phyloP scores from a whole-genome alignment of 2,888 invertebrate species.

The Pyrgus malvae region DNA sequence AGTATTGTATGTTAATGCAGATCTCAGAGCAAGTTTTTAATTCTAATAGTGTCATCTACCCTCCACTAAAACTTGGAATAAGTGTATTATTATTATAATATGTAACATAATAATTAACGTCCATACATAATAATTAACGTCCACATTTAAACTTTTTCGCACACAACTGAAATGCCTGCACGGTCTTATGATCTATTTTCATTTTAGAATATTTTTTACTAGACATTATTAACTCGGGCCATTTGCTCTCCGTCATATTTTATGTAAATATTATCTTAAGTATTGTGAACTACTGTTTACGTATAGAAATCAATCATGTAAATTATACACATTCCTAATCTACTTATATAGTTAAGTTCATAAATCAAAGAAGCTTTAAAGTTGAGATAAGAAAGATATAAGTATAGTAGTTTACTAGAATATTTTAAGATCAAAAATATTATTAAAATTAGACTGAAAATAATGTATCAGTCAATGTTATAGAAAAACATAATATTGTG shows the following conservation, averaged over 20 bases:
- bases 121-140: too few species aligned
- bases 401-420: background rate
- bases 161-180: background rate
- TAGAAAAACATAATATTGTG: background rate
- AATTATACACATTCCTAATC: slow-evolving; percentile 47
- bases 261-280: background rate
- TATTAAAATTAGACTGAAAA: slow-evolving; percentile 15
- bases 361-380: slow-evolving; percentile 76
- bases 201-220: background rate
- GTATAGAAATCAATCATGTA: slow-evolving; percentile 19
- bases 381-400: slow-evolving; percentile 43
- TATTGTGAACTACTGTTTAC: slow-evolving; percentile 9
- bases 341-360: slow-evolving; percentile 47
- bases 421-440: slow-evolving; percentile 4
- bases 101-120: too few species aligned
- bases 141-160: too few species aligned
- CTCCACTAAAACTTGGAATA: too few species aligned
- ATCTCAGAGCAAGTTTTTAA: too few species aligned
- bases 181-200: background rate
- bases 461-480: slow-evolving; percentile 5
- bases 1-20: too few species aligned
- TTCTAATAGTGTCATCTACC: too few species aligned
- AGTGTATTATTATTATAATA: too few species aligned
- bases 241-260: background rate
- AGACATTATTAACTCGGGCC: background rate